phyloP scores from a whole-genome alignment of 2,113 vertebrate genomes.

The Dolichallabes microphthalmus region DNA sequence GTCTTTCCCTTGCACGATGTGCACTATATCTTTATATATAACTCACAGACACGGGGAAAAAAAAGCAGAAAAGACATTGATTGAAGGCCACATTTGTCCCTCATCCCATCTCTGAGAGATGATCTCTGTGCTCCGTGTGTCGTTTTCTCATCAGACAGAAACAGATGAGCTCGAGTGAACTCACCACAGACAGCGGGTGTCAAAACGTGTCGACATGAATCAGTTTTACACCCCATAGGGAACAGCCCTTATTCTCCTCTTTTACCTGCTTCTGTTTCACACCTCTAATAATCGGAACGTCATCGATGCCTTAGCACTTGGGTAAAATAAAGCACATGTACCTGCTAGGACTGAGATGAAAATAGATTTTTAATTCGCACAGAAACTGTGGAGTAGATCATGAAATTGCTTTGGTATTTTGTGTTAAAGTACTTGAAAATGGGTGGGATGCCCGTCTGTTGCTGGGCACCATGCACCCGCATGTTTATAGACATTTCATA shows the following conservation, averaged over 20 bases:
- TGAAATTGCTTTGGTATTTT: neutral
- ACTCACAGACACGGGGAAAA: constrained; percentile 10
- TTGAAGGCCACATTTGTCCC: constrained; percentile 32
- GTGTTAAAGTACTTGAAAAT: neutral
- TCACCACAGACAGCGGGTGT: constrained; percentile 45
- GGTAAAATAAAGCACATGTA: constrained; percentile 5
- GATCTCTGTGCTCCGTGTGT: constrained; percentile 32
- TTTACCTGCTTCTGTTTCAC: constrained; percentile 20
- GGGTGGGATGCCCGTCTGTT: neutral
- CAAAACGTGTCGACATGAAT: constrained; percentile 45
- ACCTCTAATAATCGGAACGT: constrained; percentile 25
- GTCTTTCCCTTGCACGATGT: constrained; percentile 6
- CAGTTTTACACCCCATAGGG: constrained; percentile 20
- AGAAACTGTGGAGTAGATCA: neutral
- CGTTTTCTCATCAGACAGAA: constrained; percentile 47
- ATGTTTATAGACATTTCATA: neutral
- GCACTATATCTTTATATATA: constrained; percentile 31
- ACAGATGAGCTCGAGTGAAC: constrained; percentile 38
- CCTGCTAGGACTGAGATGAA: neutral
- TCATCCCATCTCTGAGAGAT: constrained; percentile 40
- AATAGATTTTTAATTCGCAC: neutral
- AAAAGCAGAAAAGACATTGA: constrained; percentile 31
- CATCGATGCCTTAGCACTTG: neutral
- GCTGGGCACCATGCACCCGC: neutral
- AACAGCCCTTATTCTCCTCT: constrained; percentile 2